Conservation (phyloP, 1,140 invertebrate genomes). For the Thaumetopoea pityocampa region DNA sequence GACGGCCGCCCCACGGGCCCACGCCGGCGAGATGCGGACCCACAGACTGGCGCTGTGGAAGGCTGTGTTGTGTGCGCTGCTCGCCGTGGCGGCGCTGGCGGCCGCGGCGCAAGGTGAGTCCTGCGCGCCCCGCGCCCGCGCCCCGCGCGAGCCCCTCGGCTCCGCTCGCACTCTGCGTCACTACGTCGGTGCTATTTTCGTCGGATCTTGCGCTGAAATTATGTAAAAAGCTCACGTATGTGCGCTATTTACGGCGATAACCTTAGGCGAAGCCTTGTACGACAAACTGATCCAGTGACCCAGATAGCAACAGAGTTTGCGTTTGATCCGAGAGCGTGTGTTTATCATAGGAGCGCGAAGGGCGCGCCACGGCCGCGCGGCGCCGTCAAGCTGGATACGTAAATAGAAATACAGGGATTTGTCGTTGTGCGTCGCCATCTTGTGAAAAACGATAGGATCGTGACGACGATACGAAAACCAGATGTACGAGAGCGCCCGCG, state of each 20-base stretch:
- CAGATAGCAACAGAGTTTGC: conserved; percentile 25
- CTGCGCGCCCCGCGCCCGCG: conserved; percentile 23
- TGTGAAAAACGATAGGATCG: conserved; percentile 75
- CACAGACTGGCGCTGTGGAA: conserved; percentile 70
- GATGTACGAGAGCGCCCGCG: too few species aligned
- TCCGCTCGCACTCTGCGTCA: conserved; percentile 51
- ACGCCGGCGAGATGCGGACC: conserved; percentile 69
- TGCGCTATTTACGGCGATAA: conserved; percentile 68
- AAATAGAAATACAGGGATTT: conserved; percentile 75
- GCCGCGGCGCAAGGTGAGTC: conserved; percentile 63
- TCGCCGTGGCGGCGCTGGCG: conserved; percentile 60
- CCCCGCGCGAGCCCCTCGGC: conserved; percentile 36
- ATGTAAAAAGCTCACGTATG: conserved; percentile 71
- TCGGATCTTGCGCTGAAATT: conserved; percentile 71
- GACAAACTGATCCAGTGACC: conserved; percentile 46
- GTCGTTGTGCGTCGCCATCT: conserved; percentile 71
- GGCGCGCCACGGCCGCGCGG: conserved; percentile 24
- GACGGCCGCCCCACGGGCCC: conserved; percentile 52
- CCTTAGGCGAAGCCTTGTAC: conserved; percentile 51
- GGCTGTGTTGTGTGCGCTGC: conserved; percentile 69
- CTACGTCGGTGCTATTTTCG: conserved; percentile 60
- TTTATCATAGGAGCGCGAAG: conserved; percentile 21
- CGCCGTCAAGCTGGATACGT: conserved; percentile 54
- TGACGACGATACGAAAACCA: conserved; percentile 67
- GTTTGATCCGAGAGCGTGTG: conserved; percentile 17